Evolutionary conservation across 2,888 invertebrate species (phyloP), one percentile per base, ranked within the genome.

Genomic region (Andrena marginata): DNA sequence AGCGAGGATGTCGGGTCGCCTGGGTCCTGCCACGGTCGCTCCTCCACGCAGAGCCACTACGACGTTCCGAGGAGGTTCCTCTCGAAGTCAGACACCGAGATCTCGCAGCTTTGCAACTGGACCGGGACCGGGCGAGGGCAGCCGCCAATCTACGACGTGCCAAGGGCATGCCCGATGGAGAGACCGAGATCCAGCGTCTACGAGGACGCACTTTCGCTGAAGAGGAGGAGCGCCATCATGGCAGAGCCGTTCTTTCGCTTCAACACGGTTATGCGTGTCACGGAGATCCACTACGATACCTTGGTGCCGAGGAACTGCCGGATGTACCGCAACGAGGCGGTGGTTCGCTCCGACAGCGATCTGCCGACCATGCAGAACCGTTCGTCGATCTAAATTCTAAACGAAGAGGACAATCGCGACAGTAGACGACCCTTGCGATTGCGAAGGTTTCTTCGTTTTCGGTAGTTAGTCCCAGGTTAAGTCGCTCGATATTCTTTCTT

Each of bases 181-280:
- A 85, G 91, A 70, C 89, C 91, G 0, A 82, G 70, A 48, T 89
- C 89, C 7, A 86, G 86, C 82, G 54, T 85, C 20, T 90, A 87
- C 72, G 91, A 91, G 8, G 89, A 92, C 6, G 86, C 85, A 0
- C 7, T 89, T 0, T 86, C 91, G 5, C 62, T 84, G 56, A 87
- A 80, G 63, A 82, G 89, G 33, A 84, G 85, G 13, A 85, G 73
- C 60, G 79, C 26, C 0, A 13, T 62, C 67, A 56, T 80, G 6
- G 16, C 10, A 0, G 8, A 49, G 2, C 56, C n/a, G 5, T 5
- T 67, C 1, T 54, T 59, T 6, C 64, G 65, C n/a, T 87, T 85
- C 54, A 87, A 87, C 33, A 80, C 85, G 2, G 64, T 67, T 0
- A 51, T 79, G 4, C 33, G 65, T 1, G 64, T 80, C 1, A 56